phyloP scores from a whole-genome alignment of 2,113 vertebrate species.

The Tyto alba region DNA sequence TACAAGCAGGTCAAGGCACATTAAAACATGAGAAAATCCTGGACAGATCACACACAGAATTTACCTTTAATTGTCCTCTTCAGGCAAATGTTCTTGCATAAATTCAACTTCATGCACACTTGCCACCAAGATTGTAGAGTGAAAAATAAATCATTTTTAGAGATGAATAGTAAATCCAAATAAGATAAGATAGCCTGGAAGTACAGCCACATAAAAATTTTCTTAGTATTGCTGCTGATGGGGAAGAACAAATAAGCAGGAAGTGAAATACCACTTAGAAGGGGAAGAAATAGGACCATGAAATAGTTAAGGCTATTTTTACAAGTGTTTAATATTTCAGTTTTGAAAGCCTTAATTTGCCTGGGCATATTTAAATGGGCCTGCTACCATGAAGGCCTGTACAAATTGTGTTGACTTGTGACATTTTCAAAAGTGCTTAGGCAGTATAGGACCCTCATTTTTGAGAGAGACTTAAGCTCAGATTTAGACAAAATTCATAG shows the following conservation, averaged over 20 bases:
- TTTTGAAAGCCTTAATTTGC: not conserved
- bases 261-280: not conserved
- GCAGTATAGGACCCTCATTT: not conserved
- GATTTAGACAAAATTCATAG: not conserved
- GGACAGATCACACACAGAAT: not conserved
- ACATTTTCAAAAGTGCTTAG: not conserved
- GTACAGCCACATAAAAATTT: not conserved
- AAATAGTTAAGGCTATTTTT: not conserved
- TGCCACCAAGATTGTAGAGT: not conserved
- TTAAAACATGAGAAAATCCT: not conserved
- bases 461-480: not conserved
- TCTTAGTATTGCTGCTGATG: not conserved
- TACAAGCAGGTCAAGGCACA: constrained; percentile 4
- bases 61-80: constrained; percentile 28
- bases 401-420: rapidly evolving
- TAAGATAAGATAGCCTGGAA: not conserved
- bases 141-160: not conserved
- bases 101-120: not conserved
- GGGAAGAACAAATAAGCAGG: not conserved
- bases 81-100: not conserved
- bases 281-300: not conserved
- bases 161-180: not conserved
- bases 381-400: not conserved
- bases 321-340: not conserved
- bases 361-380: not conserved